phyloP scores from a whole-genome alignment of 2,113 vertebrate species.

The Salvelinus namaycush region DNA sequence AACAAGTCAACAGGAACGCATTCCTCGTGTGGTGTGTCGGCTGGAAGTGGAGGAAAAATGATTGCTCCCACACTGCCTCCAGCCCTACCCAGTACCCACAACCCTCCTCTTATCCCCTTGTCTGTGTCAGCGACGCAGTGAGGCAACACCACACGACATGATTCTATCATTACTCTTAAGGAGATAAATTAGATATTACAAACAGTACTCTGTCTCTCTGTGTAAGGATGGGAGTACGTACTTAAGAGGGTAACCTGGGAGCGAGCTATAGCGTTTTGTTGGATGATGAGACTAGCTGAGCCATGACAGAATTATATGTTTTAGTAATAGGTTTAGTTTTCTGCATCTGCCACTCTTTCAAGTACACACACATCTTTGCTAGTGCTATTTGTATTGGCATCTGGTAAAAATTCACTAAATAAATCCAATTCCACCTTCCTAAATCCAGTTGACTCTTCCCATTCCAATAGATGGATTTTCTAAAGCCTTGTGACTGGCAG shows the following conservation, averaged over 20 bases:
- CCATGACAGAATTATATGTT: background rate
- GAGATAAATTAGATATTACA: background rate
- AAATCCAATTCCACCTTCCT: background rate
- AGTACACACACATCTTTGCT: background rate
- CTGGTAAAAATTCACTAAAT: background rate
- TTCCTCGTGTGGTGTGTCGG: background rate
- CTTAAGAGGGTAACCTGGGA: background rate
- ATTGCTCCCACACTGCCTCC: conserved; percentile 1
- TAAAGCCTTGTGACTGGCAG: background rate
- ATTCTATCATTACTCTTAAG: conserved; percentile 2
- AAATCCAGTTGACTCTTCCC: background rate
- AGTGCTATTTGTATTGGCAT: background rate
- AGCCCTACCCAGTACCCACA: conserved; percentile 5
- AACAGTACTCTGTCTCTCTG: background rate
- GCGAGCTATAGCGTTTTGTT: background rate
- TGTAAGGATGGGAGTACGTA: background rate
- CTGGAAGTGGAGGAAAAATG: background rate
- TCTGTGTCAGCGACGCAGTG: conserved; percentile 6
- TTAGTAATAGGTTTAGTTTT: background rate
- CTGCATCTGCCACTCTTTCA: background rate
- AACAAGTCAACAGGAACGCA: conserved; percentile 5
- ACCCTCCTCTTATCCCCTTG: conserved; percentile 6
- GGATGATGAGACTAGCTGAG: background rate
- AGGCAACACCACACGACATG: background rate
- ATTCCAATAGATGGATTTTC: background rate